These are phyloP conservation scores for Lasioglossum lativentre DNA, from an alignment of 2,888 invertebrate genomes.

Conservation along the genomic window DNA sequence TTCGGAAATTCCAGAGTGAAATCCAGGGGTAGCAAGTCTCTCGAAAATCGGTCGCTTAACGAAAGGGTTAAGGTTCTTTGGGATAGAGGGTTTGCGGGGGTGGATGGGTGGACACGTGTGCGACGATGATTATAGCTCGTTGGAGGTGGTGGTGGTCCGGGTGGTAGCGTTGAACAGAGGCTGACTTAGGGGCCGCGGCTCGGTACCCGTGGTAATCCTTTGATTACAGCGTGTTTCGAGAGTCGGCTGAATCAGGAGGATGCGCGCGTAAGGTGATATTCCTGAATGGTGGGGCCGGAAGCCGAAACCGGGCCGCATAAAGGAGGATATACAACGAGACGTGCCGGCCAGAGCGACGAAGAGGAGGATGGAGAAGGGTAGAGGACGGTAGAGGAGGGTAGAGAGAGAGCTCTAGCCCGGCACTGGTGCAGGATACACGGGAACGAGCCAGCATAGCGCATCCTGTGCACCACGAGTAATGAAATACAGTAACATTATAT, in stretches of 20 bases:
- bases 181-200: slow-evolving; percentile 47
- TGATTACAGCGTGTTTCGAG: slow-evolving; percentile 69
- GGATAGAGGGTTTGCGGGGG: background rate
- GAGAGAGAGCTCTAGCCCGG: slow-evolving; percentile 8
- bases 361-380: background rate
- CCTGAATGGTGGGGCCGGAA: slow-evolving; percentile 78
- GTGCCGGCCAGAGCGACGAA: background rate
- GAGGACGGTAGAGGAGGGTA: background rate
- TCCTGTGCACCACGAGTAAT: slow-evolving; percentile 78
- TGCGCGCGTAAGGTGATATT: slow-evolving; percentile 78
- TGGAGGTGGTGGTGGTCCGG: slow-evolving; percentile 9
- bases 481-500: slow-evolving; percentile 83
- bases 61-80: slow-evolving; percentile 28
- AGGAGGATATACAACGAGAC: slow-evolving; percentile 68
- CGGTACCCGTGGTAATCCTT: slow-evolving; percentile 62
- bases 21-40: background rate
- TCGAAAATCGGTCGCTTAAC: slow-evolving; percentile 28
- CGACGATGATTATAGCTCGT: slow-evolving; percentile 44
- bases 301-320: slow-evolving; percentile 74
- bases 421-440: slow-evolving; percentile 67
- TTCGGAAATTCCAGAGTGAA: background rate
- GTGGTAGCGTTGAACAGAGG: slow-evolving; percentile 61
- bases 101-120: background rate
- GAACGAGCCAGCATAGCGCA: slow-evolving; percentile 72
- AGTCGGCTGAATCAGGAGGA: slow-evolving; percentile 69